Percentiles rank a stretch among this genome's conserved stretches.
These are phyloP conservation scores for Orchesella cincta DNA, from an alignment of 1,140 invertebrate genomes.

Conservation along the genomic window DNA sequence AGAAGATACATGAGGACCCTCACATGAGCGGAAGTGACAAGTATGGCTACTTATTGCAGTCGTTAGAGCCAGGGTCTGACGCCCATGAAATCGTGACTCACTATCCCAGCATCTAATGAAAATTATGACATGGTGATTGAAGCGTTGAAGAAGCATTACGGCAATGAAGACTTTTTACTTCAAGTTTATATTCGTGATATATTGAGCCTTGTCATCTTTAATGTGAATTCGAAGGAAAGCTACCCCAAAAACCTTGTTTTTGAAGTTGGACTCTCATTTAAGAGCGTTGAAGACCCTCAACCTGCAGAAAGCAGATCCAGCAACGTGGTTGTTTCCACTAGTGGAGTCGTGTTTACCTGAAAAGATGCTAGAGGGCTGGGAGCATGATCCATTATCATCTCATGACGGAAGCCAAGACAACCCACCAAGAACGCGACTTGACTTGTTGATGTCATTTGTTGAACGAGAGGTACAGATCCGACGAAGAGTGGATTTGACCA, in stretches of 20 bases:
- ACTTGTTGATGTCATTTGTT: background rate
- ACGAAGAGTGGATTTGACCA: background rate
- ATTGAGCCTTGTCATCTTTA: background rate
- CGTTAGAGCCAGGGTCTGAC: conserved; percentile 39
- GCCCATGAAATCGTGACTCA: background rate
- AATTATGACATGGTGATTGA: background rate
- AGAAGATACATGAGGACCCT: conserved; percentile 51
- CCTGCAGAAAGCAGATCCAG: conserved; percentile 54
- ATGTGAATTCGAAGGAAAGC: conserved; percentile 5
- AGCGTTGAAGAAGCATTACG: background rate
- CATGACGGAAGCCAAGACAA: background rate
- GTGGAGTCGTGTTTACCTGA: conserved; percentile 52
- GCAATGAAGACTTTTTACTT: background rate
- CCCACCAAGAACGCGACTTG: background rate
- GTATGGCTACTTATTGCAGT: conserved; percentile 50
- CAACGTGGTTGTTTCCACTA: conserved; percentile 54
- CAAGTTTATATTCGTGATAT: background rate
- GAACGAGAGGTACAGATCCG: background rate
- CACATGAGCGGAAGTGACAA: conserved; percentile 51
- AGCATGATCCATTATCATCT: conserved; percentile 39
- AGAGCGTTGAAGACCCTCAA: conserved; percentile 54
- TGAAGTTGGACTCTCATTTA: conserved; percentile 48
- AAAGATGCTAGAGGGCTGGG: conserved; percentile 52
- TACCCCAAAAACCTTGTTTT: conserved; percentile 36
- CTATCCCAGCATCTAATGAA: background rate